Percentiles rank a stretch among this genome's conserved stretches.
Evolutionary conservation across 2,113 vertebrate species (phyloP).

Genomic region (Bambusicola thoracicus): DNA sequence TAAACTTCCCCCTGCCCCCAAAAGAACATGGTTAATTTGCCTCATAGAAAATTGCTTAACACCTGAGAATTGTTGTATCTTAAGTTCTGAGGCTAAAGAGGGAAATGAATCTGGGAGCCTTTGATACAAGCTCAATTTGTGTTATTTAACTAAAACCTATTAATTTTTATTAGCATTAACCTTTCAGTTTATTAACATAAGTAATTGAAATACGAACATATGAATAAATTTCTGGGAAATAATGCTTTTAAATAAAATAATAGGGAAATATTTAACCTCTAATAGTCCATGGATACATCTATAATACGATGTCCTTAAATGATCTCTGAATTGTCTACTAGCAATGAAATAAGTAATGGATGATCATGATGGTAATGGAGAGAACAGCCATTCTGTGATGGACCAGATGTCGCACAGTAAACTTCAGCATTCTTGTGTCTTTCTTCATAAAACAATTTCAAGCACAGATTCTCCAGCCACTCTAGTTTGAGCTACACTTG

Average conservation of each 20-base stretch:
- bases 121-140: neutral
- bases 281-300: neutral
- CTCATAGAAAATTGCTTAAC: neutral
- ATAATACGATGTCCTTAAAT: neutral
- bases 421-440: neutral
- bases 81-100: neutral
- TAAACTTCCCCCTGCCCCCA: neutral
- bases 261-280: neutral
- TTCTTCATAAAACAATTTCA: neutral
- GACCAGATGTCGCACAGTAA: neutral
- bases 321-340: neutral
- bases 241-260: neutral
- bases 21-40: neutral
- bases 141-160: conserved; percentile 27
- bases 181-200: conserved; percentile 22
- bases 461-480: neutral
- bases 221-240: neutral
- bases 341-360: neutral
- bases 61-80: conserved; percentile 4
- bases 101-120: neutral
- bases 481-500: neutral
- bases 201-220: conserved; percentile 39
- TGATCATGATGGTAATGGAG: neutral
- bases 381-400: neutral
- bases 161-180: conserved; percentile 4